phyloP scores from a whole-genome alignment of 2,888 invertebrate genomes.

The Lysandra bellargus region DNA sequence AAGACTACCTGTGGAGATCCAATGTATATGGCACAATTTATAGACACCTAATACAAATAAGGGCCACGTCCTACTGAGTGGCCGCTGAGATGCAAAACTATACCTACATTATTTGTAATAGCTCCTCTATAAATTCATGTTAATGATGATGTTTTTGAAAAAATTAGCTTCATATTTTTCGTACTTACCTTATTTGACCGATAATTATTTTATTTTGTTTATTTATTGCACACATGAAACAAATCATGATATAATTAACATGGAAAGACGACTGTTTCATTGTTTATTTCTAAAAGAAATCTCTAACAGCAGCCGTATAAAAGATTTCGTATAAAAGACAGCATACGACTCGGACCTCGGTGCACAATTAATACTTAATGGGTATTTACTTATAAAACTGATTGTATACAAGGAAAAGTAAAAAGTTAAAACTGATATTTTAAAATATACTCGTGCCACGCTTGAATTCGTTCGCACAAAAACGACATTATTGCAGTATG shows the following conservation, averaged over 20 bases:
- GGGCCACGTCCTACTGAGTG: constrained; percentile 60
- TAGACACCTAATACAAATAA: constrained; percentile 63
- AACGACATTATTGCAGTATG: constrained; percentile 24
- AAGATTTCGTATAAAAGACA: too few species aligned
- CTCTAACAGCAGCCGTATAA: too few species aligned
- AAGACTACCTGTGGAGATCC: constrained; percentile 61
- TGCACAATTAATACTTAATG: too few species aligned
- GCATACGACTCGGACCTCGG: too few species aligned
- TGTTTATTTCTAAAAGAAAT: too few species aligned
- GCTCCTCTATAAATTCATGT: neutral
- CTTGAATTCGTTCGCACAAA: neutral
- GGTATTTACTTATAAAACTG: too few species aligned
- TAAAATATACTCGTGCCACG: neutral
- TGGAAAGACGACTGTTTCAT: too few species aligned
- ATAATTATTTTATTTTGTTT: too few species aligned
- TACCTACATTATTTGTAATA: constrained; percentile 24
- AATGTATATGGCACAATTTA: constrained; percentile 64
- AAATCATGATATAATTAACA: too few species aligned
- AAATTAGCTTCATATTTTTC: too few species aligned
- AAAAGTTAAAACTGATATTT: neutral
- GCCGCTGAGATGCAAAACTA: constrained; percentile 55
- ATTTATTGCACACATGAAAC: too few species aligned
- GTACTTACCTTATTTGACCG: too few species aligned
- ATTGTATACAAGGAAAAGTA: neutral
- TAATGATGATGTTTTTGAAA: neutral